Evolutionary conservation across 2,888 invertebrate species (phyloP), one percentile per base, ranked within the genome.

Genomic region (Plagodis pulveraria): DNA sequence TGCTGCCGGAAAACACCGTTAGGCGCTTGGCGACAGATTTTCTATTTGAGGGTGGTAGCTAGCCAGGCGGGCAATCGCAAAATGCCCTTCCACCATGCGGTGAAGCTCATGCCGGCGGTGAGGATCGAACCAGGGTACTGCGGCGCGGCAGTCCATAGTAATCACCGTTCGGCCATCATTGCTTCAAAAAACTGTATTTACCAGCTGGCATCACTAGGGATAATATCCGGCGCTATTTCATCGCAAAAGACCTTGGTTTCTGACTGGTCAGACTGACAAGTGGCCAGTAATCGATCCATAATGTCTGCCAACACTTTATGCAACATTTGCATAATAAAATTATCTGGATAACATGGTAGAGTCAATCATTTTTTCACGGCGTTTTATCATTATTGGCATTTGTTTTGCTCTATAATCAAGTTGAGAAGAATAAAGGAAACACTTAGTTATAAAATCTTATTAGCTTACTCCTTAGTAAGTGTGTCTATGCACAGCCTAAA

Each of bases 301-400:
- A n/a, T 82, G 78, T 80, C 85, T 77, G 81, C 86, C 86, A 90
- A 91, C 91, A 91, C 91, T 89, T 91, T 89, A 91, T 80, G 77
- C 83, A 69, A 73, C 84, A 91, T 92, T 92, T 91, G 90, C 91
- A 91, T 91, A 92, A 92, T 91, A 87, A 89, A 91, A 92, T 91
- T 91, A 67, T 65, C 65, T 58, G 63, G 63, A 58, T 65, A 66
- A 69, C 69, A 67, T 63, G 69, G 60, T 56, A 65, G 57, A 63
- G 60, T 58, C 67, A 69, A 69, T 69, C 63, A 63, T 63, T 69
- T 65, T 58, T 58, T 59, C 62, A 66, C 62, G 65, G 50, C 52
- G 60, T 57, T 60, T 63, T 56, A 58, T 66, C 61, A 60, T 63
- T 64, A 66, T 50, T 58, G 50, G 22, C 4, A 22, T 4, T 55